Percentiles rank a stretch among this genome's conserved stretches.
phyloP scores from a whole-genome alignment of 2,113 vertebrate species.

The Heptranchias perlo region DNA sequence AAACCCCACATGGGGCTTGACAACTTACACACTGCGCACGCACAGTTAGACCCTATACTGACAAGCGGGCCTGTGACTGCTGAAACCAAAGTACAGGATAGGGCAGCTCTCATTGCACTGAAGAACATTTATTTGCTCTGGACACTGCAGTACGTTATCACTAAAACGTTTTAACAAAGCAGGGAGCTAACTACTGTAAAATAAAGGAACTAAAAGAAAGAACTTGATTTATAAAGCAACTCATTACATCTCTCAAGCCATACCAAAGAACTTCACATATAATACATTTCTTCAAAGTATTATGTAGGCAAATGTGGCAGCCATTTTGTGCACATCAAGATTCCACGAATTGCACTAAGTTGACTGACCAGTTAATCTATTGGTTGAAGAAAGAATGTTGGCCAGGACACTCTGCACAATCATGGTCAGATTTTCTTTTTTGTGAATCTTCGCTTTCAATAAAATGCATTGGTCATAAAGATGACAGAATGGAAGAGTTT shows the following conservation, averaged over 20 bases:
- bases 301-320: neutral
- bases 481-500: neutral
- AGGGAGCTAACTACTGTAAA: neutral
- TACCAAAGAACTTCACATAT: neutral
- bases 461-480: neutral
- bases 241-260: neutral
- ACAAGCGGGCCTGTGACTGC: no score
- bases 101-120: neutral
- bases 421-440: neutral
- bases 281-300: neutral
- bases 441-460: neutral
- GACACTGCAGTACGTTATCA: neutral
- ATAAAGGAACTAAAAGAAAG: neutral
- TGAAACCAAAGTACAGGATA: neutral
- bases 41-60: neutral
- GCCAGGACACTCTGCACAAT: neutral
- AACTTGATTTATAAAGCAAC: neutral
- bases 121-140: neutral
- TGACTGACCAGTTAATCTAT: neutral
- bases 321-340: neutral
- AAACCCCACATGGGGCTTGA: neutral
- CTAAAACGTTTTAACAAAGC: neutral
- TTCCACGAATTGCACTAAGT: neutral
- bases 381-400: neutral
- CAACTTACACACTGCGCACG: neutral